Conservation (phyloP, 1,140 invertebrate species). For the Dysdera silvatica region DNA sequence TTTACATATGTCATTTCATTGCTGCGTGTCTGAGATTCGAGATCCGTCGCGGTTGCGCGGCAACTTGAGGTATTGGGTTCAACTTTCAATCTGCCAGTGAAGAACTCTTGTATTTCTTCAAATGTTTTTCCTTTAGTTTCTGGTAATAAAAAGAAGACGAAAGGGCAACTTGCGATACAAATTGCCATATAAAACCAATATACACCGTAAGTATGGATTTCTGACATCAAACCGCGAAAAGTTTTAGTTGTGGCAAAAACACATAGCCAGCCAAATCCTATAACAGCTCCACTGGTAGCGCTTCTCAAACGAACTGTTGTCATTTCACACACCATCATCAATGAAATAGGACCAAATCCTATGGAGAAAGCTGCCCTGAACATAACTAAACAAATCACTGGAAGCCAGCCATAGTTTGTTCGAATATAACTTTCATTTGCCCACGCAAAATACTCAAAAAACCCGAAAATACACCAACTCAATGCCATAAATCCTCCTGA, state of each 20-base stretch:
- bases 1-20: too few relatives aligned
- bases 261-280: conserved; percentile 47
- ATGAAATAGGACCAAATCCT: conserved; percentile 75
- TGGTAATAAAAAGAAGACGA: conserved; percentile 72
- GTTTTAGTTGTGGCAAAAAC: conserved; percentile 20
- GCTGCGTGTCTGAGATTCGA: too few relatives aligned
- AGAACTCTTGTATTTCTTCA: conserved; percentile 61
- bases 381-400: conserved; percentile 48
- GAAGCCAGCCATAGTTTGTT: conserved; percentile 44
- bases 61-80: too few relatives aligned
- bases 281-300: conserved; percentile 63
- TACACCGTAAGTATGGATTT: conserved; percentile 60
- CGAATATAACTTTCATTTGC: not conserved
- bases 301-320: conserved; percentile 62
- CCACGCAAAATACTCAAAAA: conserved; percentile 46
- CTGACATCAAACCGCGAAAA: conserved; percentile 50
- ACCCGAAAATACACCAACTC: conserved; percentile 60
- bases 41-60: too few relatives aligned
- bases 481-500: conserved; percentile 50
- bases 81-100: too few relatives aligned
- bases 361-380: conserved; percentile 56
- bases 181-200: conserved; percentile 76
- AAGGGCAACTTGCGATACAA: conserved; percentile 62
- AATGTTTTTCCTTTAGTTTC: conserved; percentile 83
- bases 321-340: conserved; percentile 62